These are phyloP conservation scores for Henricia sp. DNA, from an alignment of 53 echinoderm and acorn worm species.

Conservation along the genomic window DNA sequence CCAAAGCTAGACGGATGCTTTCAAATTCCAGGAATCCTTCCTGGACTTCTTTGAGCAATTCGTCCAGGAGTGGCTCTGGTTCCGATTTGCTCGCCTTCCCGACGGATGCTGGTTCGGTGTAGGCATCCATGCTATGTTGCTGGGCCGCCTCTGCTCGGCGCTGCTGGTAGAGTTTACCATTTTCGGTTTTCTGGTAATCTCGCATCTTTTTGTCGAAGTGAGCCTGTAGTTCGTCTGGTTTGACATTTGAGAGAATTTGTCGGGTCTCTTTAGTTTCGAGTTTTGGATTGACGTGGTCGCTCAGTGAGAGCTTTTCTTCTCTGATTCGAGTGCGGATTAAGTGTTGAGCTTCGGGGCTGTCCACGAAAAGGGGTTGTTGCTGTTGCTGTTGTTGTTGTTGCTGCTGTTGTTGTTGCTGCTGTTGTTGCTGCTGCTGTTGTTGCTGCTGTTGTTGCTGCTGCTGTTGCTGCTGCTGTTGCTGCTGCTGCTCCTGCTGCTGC, in stretches of 20 bases:
- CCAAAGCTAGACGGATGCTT: conserved; percentile 64
- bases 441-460: neutral
- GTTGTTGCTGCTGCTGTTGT: neutral
- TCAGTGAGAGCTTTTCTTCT: conserved; percentile 51
- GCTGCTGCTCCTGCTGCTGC: no score
- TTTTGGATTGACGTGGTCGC: neutral
- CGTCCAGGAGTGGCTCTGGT: conserved; percentile 12
- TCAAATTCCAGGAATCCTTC: conserved; percentile 77
- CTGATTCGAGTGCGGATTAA: conserved; percentile 35
- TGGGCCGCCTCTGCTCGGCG: conserved; percentile 62
- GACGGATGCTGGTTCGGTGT: conserved; percentile 27
- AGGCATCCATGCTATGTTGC: conserved; percentile 61
- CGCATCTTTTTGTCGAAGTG: conserved; percentile 67
- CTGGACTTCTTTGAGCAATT: conserved; percentile 61
- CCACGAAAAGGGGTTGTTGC: conserved; percentile 7
- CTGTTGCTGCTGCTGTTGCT: neutral
- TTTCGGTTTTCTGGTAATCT: conserved; percentile 71
- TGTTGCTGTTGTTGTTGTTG: neutral
- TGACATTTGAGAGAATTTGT: conserved; percentile 50
- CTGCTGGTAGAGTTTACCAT: conserved; percentile 65
- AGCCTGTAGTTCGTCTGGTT: conserved; percentile 57
- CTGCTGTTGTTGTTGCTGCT: conserved; percentile 3
- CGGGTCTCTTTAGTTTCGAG: conserved; percentile 1
- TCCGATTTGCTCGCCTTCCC: no score
- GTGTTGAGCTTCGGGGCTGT: conserved; percentile 1